Evolutionary conservation across 2,888 invertebrate genomes (phyloP), one percentile per base, ranked within the genome.

Genomic region (Cyrtodaria siliqua): DNA sequence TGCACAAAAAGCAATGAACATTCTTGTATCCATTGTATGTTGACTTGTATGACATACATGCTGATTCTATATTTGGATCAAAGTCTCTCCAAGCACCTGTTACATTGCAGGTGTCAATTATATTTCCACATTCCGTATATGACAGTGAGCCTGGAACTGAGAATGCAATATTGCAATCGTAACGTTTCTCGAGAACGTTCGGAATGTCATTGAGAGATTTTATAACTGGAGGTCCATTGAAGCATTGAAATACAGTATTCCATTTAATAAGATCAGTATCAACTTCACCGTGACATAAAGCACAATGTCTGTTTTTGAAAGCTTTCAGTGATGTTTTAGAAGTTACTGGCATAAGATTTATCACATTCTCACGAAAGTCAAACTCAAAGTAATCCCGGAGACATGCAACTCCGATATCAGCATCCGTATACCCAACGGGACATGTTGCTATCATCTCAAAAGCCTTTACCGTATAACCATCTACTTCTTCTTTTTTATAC

Each of bases 1-100:
- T 77, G 44, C 76, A 77, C 23, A 71, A 26, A 33, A 33, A 77
- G 29, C 62, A 62, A 24, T 62, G 62, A 12, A 50, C 50, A 24
- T 62, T 62, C 29, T 38, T 49, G 24, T 50, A 62, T 2, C 20
- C 9, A 12, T 29, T 33, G 20, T 50, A 62, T 8, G 29, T 14
- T 8, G 62, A 62, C 8, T n/a, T 62, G n/a, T 62, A 62, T 24
- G 62, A 62, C 33, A 50, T 33, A 20, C 62, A 62, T 2, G 62
- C 62, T 14, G 23, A 9, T 23, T 50, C 62, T 1, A 38, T 49
- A 18, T 49, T 23, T 6, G 23, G 9, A 16, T 62, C 38, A 24
- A 27, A 52, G 20, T 6, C 16, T 2, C 20, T 18, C 50, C 50
- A 62, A 2, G 20, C 16, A 16, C 62, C 62, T 3, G 62, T 62